These are phyloP conservation scores for Nasonia oneida DNA, from an alignment of 2,888 invertebrate genomes.

Conservation along the genomic window DNA sequence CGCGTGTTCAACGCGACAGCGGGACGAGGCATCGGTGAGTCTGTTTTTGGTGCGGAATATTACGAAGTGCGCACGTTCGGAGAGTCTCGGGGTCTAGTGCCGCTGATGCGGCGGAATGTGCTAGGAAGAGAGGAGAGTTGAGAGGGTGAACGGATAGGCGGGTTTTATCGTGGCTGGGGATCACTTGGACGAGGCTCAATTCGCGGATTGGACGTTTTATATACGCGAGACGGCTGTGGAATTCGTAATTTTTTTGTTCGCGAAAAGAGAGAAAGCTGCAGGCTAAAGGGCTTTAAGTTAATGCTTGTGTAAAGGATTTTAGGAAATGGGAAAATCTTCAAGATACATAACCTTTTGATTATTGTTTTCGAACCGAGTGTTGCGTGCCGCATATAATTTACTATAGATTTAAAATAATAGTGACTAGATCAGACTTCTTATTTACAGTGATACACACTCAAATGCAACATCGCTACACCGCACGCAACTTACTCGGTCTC, in stretches of 20 bases:
- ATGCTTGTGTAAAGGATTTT: not conserved
- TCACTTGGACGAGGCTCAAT: conserved; percentile 42
- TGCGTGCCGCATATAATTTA: not conserved
- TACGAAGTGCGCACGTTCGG: not conserved
- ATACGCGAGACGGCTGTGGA: conserved; percentile 3
- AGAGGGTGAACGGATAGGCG: not conserved
- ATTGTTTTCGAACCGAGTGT: not conserved
- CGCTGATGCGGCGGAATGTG: not conserved
- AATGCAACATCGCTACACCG: not conserved
- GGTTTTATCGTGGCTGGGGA: conserved; percentile 32
- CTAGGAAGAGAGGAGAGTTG: not conserved
- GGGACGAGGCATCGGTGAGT: conserved; percentile 34
- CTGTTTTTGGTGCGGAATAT: conserved; percentile 7
- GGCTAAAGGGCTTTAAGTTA: not conserved
- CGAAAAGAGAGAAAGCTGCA: not conserved
- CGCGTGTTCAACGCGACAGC: conserved; percentile 23
- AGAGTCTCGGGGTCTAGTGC: not conserved
- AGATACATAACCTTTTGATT: not conserved
- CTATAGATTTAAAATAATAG: not conserved
- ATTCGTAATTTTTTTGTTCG: conserved; percentile 17
- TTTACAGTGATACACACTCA: not conserved
- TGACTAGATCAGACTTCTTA: not conserved
- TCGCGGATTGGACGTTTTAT: conserved; percentile 29
- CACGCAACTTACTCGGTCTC: not conserved
- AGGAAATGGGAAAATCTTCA: not conserved